A percentile compares a stretch with the other conserved stretches of the same genome.
Conservation (phyloP, 2,113 vertebrate genomes). For the Myxocyprinus asiaticus region DNA sequence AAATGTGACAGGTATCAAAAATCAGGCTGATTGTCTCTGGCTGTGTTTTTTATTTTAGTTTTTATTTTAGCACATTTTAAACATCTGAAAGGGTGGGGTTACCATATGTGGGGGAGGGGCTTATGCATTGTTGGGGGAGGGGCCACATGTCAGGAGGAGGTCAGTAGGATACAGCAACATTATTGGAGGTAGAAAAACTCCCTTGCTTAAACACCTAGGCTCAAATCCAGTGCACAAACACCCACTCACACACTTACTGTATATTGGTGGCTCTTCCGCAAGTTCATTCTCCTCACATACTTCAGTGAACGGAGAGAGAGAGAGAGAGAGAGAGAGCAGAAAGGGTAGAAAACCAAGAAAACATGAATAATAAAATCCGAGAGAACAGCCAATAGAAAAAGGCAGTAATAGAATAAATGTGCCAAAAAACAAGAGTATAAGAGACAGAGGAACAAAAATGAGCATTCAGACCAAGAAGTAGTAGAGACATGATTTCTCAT, state of each 20-base stretch:
- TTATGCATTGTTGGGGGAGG: background rate
- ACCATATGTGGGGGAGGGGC: too few relatives aligned
- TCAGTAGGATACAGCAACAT: background rate
- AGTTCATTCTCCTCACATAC: constrained; percentile 74
- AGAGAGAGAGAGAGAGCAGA: background rate
- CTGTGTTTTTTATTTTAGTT: too few relatives aligned
- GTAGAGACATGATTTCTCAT: constrained; percentile 13
- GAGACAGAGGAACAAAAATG: background rate
- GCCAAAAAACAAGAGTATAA: constrained; percentile 10
- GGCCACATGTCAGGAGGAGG: background rate
- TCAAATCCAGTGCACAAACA: background rate
- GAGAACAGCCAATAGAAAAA: constrained; percentile 27
- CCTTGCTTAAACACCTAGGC: background rate
- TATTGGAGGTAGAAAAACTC: constrained; percentile 33
- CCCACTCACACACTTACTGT: constrained; percentile 36
- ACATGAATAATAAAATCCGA: constrained; percentile 31
- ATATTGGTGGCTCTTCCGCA: constrained; percentile 75
- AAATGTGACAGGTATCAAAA: too few relatives aligned
- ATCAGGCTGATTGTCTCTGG: too few relatives aligned
- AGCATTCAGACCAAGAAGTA: constrained; percentile 6
- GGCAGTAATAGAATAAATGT: constrained; percentile 2
- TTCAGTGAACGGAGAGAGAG: constrained; percentile 56
- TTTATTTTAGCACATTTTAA: too few relatives aligned
- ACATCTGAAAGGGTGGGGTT: too few relatives aligned
- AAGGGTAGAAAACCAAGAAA: background rate